Conservation (phyloP, 1,140 invertebrate genomes). For the Oncopodura yosiiana region DNA sequence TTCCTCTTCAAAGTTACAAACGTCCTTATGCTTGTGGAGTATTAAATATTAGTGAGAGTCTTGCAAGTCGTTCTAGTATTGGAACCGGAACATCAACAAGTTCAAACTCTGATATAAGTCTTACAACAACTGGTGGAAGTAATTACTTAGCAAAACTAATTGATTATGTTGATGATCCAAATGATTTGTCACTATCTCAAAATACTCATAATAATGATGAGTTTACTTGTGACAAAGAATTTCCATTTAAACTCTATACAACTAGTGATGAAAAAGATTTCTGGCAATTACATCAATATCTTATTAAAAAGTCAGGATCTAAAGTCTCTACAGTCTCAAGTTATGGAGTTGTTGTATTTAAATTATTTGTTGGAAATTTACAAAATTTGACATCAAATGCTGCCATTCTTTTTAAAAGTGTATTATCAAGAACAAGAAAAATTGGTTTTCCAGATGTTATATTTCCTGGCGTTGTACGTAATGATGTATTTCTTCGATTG, state of each 20-base stretch:
- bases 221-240: no score
- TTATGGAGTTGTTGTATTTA: slow-evolving; percentile 57
- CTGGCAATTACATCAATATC: slow-evolving; percentile 73
- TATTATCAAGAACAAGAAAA: slow-evolving; percentile 67
- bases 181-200: no score
- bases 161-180: no score
- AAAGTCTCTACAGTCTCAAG: slow-evolving; percentile 19
- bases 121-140: no score
- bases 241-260: slow-evolving; percentile 63
- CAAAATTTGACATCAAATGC: slow-evolving; percentile 62
- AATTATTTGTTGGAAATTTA: slow-evolving; percentile 63
- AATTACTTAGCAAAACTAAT: no score
- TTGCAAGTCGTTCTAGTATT: no score
- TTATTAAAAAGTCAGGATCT: slow-evolving; percentile 47
- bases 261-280: slow-evolving; percentile 86
- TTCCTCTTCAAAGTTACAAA: slow-evolving; percentile 48
- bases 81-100: no score
- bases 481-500: slow-evolving; percentile 85
- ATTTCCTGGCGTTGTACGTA: slow-evolving; percentile 86
- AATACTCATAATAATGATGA: no score
- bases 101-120: no score
- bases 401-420: slow-evolving; percentile 68
- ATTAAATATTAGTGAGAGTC: slow-evolving; percentile 44
- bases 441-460: slow-evolving; percentile 89
- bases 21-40: slow-evolving; percentile 77